Conservation (phyloP, 2,113 vertebrate species). For the Xerus inauris region DNA sequence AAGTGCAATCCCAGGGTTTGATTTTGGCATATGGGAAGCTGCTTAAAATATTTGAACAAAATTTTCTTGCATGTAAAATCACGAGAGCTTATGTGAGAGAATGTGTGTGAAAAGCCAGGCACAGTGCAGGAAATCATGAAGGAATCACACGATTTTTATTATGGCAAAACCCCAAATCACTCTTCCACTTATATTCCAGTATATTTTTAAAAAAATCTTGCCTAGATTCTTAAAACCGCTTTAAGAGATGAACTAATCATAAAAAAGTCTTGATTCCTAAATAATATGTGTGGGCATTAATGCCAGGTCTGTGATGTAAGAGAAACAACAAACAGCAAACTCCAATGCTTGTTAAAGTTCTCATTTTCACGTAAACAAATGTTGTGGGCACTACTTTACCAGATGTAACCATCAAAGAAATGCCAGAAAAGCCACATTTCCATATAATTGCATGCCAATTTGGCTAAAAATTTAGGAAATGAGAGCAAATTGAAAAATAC, state of each 20-base stretch:
- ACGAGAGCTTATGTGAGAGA: neutral
- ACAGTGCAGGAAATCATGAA: neutral
- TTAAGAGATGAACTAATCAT: neutral
- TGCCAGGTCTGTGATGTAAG: neutral
- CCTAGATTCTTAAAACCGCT: neutral
- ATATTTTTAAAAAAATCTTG: neutral
- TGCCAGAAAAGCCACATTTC: neutral
- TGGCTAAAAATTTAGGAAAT: conserved; percentile 44
- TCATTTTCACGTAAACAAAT: neutral
- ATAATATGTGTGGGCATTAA: neutral
- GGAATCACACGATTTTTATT: neutral
- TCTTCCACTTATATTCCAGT: neutral
- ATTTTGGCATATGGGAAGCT: neutral
- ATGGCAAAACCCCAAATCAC: neutral
- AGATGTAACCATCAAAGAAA: neutral
- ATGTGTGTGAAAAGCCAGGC: neutral
- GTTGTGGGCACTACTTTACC: neutral
- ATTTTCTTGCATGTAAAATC: neutral
- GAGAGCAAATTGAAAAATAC: conserved; percentile 44
- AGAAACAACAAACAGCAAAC: neutral
- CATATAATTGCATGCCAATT: neutral
- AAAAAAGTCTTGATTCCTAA: neutral
- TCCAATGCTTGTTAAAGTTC: neutral
- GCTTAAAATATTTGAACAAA: neutral
- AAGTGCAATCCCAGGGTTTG: too few species aligned